A percentile compares a stretch with the other conserved stretches of the same genome.
phyloP scores from a whole-genome alignment of 2,797 vertebrate species.

The Pogoniulus pusillus region DNA sequence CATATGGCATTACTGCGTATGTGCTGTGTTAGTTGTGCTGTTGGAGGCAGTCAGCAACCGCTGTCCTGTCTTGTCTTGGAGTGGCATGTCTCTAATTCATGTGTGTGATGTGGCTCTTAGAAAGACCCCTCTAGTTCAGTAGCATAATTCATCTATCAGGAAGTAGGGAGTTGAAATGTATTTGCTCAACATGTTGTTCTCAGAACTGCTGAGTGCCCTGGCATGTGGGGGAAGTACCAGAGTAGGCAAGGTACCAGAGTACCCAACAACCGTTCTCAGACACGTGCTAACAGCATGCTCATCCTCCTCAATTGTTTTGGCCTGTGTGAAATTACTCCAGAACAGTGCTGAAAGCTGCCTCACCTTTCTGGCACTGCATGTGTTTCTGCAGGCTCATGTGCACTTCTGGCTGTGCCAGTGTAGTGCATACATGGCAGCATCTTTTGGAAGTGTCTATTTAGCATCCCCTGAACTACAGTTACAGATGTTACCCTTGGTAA shows the following conservation, averaged over 20 bases:
- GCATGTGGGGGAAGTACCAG: neutral
- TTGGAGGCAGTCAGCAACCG: neutral
- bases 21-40: neutral
- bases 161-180: neutral
- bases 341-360: neutral
- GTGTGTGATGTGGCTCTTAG: neutral
- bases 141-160: neutral
- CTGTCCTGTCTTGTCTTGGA: neutral
- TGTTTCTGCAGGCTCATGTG: neutral
- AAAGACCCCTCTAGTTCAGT: neutral
- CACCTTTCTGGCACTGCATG: rapidly evolving
- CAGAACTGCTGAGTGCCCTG: neutral
- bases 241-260: neutral
- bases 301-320: neutral
- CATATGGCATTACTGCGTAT: neutral
- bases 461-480: neutral
- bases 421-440: rapidly evolving
- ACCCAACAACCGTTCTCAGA: neutral
- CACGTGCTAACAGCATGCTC: rapidly evolving
- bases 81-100: neutral
- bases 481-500: neutral
- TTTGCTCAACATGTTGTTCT: rapidly evolving
- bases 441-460: neutral
- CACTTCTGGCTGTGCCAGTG: neutral
- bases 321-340: neutral